Evolutionary conservation across 1,140 invertebrate species (phyloP).

Genomic region (Ctenoplectra terminalis): DNA sequence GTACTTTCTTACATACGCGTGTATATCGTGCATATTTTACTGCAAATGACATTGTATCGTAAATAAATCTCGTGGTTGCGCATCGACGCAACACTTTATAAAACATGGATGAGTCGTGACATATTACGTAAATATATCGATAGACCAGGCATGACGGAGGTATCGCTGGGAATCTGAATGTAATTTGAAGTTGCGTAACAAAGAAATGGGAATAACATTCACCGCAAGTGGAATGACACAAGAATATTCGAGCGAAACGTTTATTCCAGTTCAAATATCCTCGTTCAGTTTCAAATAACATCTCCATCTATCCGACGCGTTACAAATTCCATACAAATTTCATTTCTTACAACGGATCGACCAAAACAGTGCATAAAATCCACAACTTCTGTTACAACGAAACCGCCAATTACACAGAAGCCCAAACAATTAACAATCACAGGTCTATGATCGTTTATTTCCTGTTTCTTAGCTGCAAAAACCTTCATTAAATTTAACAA

Average conservation of each 20-base stretch:
- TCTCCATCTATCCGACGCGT: neutral
- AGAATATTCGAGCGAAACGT: neutral
- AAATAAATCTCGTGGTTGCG: neutral
- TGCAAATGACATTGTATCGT: conserved; percentile 13
- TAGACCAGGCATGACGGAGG: neutral
- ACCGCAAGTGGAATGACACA: neutral
- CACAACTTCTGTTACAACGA: neutral
- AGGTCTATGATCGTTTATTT: too few relatives aligned
- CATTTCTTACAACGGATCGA: neutral
- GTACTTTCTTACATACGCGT: neutral
- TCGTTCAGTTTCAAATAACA: neutral
- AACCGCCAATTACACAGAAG: neutral
- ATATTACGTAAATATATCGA: conserved; percentile 1
- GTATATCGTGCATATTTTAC: neutral
- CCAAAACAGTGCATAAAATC: neutral
- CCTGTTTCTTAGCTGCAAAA: too few relatives aligned
- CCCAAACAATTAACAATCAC: neutral
- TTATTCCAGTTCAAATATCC: neutral
- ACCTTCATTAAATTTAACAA: neutral
- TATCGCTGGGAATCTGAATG: neutral
- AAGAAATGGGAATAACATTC: neutral
- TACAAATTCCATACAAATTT: neutral
- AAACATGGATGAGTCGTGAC: neutral
- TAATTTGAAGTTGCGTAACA: neutral
- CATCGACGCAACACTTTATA: neutral